A percentile compares a stretch with the other conserved stretches of the same genome.
These are phyloP conservation scores for Hirudinaria manillensis DNA, from an alignment of 2,888 invertebrate genomes.

Conservation along the genomic window DNA sequence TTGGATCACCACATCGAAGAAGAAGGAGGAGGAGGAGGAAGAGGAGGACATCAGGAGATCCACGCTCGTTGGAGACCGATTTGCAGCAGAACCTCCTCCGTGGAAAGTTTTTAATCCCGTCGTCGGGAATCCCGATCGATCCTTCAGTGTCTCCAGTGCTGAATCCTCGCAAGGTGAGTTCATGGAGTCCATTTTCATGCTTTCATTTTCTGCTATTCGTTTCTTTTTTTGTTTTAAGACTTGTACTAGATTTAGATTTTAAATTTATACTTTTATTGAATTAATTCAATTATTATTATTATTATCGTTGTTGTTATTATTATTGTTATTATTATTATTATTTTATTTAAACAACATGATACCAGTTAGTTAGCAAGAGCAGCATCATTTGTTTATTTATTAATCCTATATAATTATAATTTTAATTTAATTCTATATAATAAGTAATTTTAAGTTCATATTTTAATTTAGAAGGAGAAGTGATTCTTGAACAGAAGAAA, in stretches of 20 bases:
- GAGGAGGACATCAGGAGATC: not conserved
- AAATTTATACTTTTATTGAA: no score
- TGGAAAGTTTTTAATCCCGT: not conserved
- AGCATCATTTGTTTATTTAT: no score
- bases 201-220: not conserved
- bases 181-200: not conserved
- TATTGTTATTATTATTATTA: no score
- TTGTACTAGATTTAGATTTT: not conserved
- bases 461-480: not conserved
- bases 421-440: no score
- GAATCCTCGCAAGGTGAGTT: constrained; percentile 43
- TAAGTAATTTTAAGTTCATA: no score
- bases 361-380: no score
- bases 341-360: no score
- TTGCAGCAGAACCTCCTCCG: not conserved
- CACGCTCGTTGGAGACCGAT: not conserved
- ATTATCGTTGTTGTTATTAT: no score
- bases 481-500: not conserved
- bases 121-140: constrained; percentile 26
- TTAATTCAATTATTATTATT: no score
- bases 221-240: not conserved
- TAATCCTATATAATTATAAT: no score
- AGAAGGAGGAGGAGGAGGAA: no score
- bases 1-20: no score
- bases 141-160: constrained; percentile 49